Percentiles rank a stretch among this genome's conserved stretches.
Evolutionary conservation across 2,797 vertebrate species (phyloP).

Genomic region (Leptodactylus fallax): DNA sequence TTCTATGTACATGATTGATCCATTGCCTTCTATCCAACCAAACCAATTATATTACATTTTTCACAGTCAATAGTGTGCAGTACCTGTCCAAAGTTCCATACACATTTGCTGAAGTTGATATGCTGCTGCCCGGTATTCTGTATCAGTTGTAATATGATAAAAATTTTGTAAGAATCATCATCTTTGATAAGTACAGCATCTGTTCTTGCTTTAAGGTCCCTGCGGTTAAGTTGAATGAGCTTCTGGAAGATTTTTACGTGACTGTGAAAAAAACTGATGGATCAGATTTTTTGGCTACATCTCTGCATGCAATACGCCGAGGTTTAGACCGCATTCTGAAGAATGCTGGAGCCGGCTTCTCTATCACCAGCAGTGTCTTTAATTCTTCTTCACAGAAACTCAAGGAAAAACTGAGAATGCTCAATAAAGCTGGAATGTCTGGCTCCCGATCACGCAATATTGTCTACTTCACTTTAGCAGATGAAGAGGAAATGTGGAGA

Average conservation of each 20-base stretch:
- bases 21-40: neutral
- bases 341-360: slow-evolving; percentile 70
- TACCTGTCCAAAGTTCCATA: neutral
- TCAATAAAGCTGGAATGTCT: slow-evolving; percentile 70
- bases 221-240: slow-evolving; percentile 69
- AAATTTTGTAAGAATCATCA: neutral
- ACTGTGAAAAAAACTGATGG: slow-evolving; percentile 70
- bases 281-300: slow-evolving; percentile 72
- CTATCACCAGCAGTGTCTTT: slow-evolving; percentile 71
- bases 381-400: slow-evolving; percentile 73
- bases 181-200: neutral
- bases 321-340: slow-evolving; percentile 71
- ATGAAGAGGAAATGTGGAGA: slow-evolving; percentile 71
- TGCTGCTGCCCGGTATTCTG: neutral
- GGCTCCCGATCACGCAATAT: slow-evolving; percentile 65
- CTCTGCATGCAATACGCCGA: slow-evolving; percentile 65
- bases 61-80: neutral
- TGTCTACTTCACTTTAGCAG: slow-evolving; percentile 69
- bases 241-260: slow-evolving; percentile 71
- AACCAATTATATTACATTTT: neutral
- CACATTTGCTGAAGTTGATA: neutral
- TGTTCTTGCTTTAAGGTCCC: slow-evolving; percentile 69
- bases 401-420: slow-evolving; percentile 72
- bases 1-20: neutral
- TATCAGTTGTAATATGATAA: neutral